Conservation (phyloP, 2,888 invertebrate genomes). For the Sarcophaga caerulescens region DNA sequence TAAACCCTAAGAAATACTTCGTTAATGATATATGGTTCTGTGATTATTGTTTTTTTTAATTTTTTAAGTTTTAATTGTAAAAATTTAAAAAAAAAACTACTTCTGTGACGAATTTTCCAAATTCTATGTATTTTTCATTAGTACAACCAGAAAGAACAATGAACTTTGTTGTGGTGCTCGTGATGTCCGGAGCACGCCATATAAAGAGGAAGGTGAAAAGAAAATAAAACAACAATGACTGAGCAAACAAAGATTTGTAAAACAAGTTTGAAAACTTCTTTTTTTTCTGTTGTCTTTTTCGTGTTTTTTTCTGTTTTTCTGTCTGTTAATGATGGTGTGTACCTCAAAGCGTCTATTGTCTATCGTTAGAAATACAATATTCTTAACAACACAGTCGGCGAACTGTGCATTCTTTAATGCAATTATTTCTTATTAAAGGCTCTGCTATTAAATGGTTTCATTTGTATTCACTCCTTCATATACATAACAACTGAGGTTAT, state of each 20-base stretch:
- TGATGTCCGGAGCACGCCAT: neutral
- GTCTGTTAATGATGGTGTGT: neutral
- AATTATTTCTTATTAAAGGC: neutral
- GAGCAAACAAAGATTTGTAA: neutral
- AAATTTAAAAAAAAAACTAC: neutral
- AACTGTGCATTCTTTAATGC: conserved; percentile 1
- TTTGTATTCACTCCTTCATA: too few species aligned
- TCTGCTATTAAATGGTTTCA: too few species aligned
- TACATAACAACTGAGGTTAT: too few species aligned
- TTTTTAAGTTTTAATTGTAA: neutral
- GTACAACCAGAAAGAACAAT: neutral
- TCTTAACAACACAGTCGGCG: too few species aligned
- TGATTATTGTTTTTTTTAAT: too few species aligned
- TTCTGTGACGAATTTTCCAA: neutral
- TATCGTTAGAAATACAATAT: neutral
- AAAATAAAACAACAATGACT: neutral
- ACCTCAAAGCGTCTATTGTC: conserved; percentile 15
- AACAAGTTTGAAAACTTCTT: neutral
- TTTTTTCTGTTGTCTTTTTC: too few species aligned
- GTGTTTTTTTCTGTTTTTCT: neutral
- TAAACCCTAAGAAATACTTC: too few species aligned
- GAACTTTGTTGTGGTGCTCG: neutral
- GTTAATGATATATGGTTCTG: too few species aligned
- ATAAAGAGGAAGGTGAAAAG: neutral
- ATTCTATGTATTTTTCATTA: neutral